Percentiles rank a stretch among this genome's conserved stretches.
phyloP scores from a whole-genome alignment of 1,140 invertebrate species.

The Atopsyche davidsoni region DNA sequence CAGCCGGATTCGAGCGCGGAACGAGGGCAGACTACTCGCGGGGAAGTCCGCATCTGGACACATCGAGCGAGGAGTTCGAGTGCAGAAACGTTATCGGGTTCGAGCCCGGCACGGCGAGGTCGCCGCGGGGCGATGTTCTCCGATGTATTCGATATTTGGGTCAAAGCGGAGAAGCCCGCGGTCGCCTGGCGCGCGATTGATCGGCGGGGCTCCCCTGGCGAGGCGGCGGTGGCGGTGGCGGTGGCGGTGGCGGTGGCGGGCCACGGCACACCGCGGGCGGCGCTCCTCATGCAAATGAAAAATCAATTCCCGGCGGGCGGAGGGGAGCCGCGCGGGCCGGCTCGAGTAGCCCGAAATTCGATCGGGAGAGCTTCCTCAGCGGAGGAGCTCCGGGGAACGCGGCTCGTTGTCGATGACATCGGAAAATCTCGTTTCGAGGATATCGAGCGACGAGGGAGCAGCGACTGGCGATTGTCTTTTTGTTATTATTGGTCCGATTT shows the following conservation, averaged over 20 bases:
- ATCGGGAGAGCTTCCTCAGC: not conserved
- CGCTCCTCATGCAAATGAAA: constrained; percentile 30
- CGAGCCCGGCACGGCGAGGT: too few relatives aligned
- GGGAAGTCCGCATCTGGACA: too few relatives aligned
- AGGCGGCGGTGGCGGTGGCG: not conserved
- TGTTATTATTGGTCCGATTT: too few relatives aligned
- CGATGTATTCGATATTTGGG: too few relatives aligned
- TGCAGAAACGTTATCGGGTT: too few relatives aligned
- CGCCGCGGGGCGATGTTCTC: too few relatives aligned
- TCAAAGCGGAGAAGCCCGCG: too few relatives aligned
- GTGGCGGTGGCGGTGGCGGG: not conserved
- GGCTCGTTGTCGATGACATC: not conserved
- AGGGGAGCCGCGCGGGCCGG: not conserved
- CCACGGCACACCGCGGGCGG: constrained; percentile 5
- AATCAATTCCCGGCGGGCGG: constrained; percentile 26
- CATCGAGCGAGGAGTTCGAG: too few relatives aligned
- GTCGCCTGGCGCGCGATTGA: not conserved
- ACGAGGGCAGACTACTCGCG: too few relatives aligned
- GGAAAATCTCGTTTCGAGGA: not conserved
- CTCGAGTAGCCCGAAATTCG: not conserved
- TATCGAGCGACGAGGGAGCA: constrained; percentile 1
- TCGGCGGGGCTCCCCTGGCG: not conserved
- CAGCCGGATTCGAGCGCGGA: too few relatives aligned
- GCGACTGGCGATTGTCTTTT: too few relatives aligned
- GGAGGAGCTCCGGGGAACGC: not conserved